Evolutionary conservation across 53 echinoderm and acorn worm genomes (phyloP).

Genomic region (Henricia sp.): DNA sequence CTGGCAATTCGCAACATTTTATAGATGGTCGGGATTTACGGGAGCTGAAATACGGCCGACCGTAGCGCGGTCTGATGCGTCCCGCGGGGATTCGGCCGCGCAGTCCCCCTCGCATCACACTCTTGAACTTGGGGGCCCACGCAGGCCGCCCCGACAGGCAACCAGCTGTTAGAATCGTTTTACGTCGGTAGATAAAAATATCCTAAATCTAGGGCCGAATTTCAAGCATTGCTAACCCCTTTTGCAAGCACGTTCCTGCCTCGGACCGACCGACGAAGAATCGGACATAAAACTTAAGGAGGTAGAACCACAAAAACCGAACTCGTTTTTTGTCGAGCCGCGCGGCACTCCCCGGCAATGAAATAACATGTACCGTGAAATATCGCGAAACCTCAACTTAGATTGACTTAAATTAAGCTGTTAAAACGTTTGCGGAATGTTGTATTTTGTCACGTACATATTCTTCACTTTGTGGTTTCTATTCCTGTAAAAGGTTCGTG

Average conservation of each 20-base stretch:
- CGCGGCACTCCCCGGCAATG: too few species aligned
- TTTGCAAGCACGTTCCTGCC: conserved; percentile 39
- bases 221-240: conserved; percentile 49
- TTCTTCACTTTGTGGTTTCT: too few species aligned
- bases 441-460: too few species aligned
- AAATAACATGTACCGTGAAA: too few species aligned
- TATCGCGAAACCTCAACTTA: too few species aligned
- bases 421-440: too few species aligned
- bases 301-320: not conserved
- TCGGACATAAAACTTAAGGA: not conserved
- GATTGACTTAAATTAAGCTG: too few species aligned
- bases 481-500: too few species aligned
- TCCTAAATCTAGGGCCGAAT: conserved; percentile 30
- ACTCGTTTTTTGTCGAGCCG: too few species aligned
- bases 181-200: conserved; percentile 38
- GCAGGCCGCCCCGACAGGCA: not conserved
- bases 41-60: conserved; percentile 31
- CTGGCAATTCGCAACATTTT: conserved; percentile 31
- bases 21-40: conserved; percentile 37
- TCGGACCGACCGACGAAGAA: not conserved
- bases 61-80: conserved; percentile 15
- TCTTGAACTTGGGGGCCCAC: conserved; percentile 46
- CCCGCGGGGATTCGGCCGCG: conserved; percentile 18
- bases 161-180: conserved; percentile 55
- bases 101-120: conserved; percentile 47